Evolutionary conservation across 30 jellyfish, hydroid and myxozoan species (phyloP).

Genomic region (Cassiopea xamachana): DNA sequence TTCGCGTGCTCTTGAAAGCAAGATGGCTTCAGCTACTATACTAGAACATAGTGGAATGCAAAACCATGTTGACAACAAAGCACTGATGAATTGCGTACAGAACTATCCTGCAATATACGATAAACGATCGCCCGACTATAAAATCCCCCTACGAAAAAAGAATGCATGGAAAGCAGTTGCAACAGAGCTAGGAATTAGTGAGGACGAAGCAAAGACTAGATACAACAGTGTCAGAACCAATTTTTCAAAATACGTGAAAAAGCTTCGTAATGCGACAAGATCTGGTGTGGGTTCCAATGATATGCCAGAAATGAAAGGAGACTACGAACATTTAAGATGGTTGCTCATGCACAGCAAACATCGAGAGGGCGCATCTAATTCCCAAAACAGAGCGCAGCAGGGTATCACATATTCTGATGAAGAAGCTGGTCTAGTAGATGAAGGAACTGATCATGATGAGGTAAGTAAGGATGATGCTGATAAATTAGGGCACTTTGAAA

Average conservation of each 20-base stretch:
- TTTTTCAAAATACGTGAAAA: conserved; percentile 47
- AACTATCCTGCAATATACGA: conserved; percentile 17
- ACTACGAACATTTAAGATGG: conserved; percentile 31
- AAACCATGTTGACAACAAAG: conserved; percentile 10
- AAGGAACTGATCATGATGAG: background rate
- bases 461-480: background rate
- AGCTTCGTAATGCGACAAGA: conserved; percentile 29
- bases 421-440: background rate
- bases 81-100: conserved; percentile 17
- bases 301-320: background rate
- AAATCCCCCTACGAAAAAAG: background rate
- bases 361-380: background rate
- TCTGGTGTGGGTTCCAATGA: conserved; percentile 64
- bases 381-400: background rate
- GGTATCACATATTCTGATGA: background rate
- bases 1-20: background rate
- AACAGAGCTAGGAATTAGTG: background rate
- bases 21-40: background rate
- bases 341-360: background rate
- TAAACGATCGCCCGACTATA: conserved; percentile 1
- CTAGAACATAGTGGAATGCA: background rate
- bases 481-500: background rate
- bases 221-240: conserved; percentile 40
- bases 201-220: conserved; percentile 28
- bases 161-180: conserved; percentile 25